phyloP scores from a whole-genome alignment of 2,113 vertebrate species.

The Melanerpes aurifrons region DNA sequence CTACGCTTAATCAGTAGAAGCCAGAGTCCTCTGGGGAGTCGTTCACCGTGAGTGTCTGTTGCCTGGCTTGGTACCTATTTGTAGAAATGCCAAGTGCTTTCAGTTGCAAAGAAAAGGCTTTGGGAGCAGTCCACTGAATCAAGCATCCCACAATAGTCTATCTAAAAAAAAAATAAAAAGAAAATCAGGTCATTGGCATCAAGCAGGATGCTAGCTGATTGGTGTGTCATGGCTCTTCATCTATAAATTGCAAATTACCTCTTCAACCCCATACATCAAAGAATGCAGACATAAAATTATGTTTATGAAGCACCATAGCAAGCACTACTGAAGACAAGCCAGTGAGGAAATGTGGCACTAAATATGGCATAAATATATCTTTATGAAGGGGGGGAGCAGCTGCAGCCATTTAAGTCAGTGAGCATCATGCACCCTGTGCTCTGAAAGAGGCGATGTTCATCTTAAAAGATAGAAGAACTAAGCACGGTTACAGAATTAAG shows the following conservation, averaged over 20 bases:
- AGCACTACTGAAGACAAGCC: not conserved
- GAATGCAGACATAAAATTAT: not conserved
- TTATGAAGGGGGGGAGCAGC: not conserved
- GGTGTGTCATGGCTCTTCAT: not conserved
- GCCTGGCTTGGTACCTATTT: not conserved
- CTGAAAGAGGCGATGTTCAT: fast-evolving
- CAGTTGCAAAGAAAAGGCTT: not conserved
- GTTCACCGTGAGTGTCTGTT: not conserved
- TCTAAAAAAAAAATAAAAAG: not conserved
- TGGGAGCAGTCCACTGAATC: not conserved
- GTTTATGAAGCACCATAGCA: not conserved
- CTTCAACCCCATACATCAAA: not conserved
- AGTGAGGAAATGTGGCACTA: not conserved
- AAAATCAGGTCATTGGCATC: not conserved
- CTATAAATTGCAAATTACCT: not conserved
- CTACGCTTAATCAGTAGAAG: not conserved
- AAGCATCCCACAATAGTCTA: not conserved
- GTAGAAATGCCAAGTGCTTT: not conserved
- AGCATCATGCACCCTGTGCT: not conserved
- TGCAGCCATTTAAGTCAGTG: not conserved
- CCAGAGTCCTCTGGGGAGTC: not conserved
- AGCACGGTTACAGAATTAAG: not conserved
- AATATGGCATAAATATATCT: not conserved
- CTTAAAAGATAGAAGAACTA: not conserved
- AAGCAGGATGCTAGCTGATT: not conserved